A percentile compares a stretch with the other conserved stretches of the same genome.
These are phyloP conservation scores for Drosophila erecta DNA, from an alignment of 1,140 invertebrate species.

Conservation along the genomic window DNA sequence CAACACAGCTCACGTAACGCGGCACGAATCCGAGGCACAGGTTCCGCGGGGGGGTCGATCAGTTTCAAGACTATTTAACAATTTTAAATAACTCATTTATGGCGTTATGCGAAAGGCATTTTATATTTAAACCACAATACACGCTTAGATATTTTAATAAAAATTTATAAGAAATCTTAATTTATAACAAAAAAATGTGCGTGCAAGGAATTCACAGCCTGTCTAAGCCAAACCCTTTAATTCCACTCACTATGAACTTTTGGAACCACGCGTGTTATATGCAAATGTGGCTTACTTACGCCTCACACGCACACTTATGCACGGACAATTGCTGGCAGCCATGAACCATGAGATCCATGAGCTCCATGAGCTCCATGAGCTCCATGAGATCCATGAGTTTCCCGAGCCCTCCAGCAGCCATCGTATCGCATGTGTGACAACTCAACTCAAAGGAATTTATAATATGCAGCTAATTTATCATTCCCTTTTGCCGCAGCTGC, in stretches of 20 bases:
- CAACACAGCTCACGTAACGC: slow-evolving; percentile 20
- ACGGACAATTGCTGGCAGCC: slow-evolving; percentile 59
- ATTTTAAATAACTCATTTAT: neutral
- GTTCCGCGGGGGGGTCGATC: neutral
- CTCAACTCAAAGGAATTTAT: slow-evolving; percentile 79
- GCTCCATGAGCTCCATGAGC: slow-evolving; percentile 22
- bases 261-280: slow-evolving; percentile 23
- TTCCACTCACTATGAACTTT: neutral
- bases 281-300: slow-evolving; percentile 63
- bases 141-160: no score
- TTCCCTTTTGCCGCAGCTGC: slow-evolving; percentile 44
- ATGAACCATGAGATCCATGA: slow-evolving; percentile 24
- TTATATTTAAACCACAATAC: no score
- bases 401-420: slow-evolving; percentile 30
- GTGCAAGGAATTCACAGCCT: no score
- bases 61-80: neutral
- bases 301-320: slow-evolving; percentile 63
- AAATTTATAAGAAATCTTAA: neutral
- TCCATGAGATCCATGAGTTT: slow-evolving; percentile 6
- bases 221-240: neutral
- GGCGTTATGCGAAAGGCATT: no score
- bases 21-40: slow-evolving; percentile 12
- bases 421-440: slow-evolving; percentile 49
- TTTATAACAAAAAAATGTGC: neutral
- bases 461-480: slow-evolving; percentile 80